These are phyloP conservation scores for Oscheius sp. DNA, from an alignment of 2,888 invertebrate species.

Conservation along the genomic window DNA sequence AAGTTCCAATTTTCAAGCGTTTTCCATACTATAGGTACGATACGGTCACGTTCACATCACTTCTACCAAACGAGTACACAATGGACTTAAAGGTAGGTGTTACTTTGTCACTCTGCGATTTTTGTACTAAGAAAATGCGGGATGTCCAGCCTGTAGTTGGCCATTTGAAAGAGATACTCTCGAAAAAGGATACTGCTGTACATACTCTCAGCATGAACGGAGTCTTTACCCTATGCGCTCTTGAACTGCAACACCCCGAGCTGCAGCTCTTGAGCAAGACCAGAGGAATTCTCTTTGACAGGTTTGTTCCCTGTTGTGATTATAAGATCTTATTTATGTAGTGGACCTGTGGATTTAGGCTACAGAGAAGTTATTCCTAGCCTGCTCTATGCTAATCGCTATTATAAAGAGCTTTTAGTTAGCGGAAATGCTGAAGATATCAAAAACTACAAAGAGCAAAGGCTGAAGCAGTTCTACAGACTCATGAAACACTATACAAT, in stretches of 20 bases:
- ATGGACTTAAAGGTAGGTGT: conserved; percentile 18
- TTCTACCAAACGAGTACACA: neutral
- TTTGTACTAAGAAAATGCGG: conserved; percentile 6
- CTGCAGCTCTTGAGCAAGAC: conserved; percentile 8
- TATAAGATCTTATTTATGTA: neutral
- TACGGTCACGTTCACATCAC: conserved; percentile 16
- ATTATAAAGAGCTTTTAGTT: conserved; percentile 10
- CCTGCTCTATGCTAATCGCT: conserved; percentile 8
- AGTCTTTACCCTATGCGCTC: conserved; percentile 18
- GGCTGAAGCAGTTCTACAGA: conserved; percentile 2
- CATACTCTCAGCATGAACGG: conserved; percentile 33
- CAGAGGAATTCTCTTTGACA: conserved; percentile 27
- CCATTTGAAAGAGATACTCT: conserved; percentile 19
- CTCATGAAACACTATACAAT: conserved; percentile 12
- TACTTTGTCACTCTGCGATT: neutral
- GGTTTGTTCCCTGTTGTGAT: neutral
- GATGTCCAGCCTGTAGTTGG: conserved; percentile 15
- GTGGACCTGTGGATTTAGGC: conserved; percentile 20
- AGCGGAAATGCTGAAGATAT: conserved; percentile 8
- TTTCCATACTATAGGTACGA: conserved; percentile 7
- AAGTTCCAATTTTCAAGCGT: neutral
- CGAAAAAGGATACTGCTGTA: conserved; percentile 7
- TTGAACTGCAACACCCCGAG: conserved; percentile 29
- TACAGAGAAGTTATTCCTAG: conserved; percentile 23
- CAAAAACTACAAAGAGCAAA: neutral